A percentile compares a stretch with the other conserved stretches of the same genome.
Evolutionary conservation across 1,140 invertebrate genomes (phyloP).

Genomic region (Galendromus occidentalis): DNA sequence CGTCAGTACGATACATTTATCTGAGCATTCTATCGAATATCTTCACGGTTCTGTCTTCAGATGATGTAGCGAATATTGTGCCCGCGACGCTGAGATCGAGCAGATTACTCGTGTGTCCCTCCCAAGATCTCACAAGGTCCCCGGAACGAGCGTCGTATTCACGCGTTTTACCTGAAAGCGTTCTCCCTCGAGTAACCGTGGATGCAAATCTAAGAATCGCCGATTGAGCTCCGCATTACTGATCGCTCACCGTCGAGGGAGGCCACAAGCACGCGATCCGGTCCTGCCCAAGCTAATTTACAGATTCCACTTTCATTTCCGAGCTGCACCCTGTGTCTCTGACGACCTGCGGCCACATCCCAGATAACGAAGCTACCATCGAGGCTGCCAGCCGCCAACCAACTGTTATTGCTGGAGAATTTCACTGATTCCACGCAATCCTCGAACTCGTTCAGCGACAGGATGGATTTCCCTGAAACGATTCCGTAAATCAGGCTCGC

Average conservation of each 20-base stretch:
- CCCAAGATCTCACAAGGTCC: neutral
- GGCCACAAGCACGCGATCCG: neutral
- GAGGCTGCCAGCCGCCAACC: neutral
- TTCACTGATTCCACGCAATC: neutral
- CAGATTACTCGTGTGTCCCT: neutral
- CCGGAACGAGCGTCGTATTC: neutral
- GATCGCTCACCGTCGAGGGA: neutral
- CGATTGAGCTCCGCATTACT: no score
- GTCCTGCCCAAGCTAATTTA: neutral
- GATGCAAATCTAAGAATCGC: no score
- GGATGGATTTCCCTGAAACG: neutral
- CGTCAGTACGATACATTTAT: neutral
- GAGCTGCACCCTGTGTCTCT: neutral
- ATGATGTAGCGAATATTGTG: neutral
- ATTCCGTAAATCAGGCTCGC: no score
- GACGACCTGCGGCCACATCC: neutral
- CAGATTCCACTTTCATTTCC: neutral
- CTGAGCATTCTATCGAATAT: neutral
- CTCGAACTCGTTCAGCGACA: neutral
- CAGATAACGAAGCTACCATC: neutral
- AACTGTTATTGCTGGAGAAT: neutral
- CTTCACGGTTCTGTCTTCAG: neutral
- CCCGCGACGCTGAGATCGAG: neutral
- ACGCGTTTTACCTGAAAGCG: neutral
- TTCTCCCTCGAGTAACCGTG: neutral